Conservation (phyloP, 2,888 invertebrate species). For the Colletes collaris region DNA sequence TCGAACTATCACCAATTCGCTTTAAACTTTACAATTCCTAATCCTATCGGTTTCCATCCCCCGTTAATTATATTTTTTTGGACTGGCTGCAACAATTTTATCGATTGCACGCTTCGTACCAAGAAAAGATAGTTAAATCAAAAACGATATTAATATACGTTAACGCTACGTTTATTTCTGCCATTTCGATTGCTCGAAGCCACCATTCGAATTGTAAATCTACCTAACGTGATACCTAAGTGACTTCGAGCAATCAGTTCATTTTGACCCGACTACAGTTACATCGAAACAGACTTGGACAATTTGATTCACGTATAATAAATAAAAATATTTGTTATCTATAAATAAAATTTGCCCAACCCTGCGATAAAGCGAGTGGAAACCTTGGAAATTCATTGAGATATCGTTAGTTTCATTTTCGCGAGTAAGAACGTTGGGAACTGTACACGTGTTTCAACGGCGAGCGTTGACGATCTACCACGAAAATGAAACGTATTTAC, state of each 20-base stretch:
- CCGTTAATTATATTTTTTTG: neutral
- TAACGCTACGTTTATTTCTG: conserved; percentile 32
- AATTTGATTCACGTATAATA: no score
- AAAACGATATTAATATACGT: conserved; percentile 38
- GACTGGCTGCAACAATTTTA: neutral
- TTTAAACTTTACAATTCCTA: neutral
- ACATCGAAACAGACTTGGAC: no score
- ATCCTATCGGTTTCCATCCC: neutral
- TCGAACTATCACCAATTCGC: conserved; percentile 18
- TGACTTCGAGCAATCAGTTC: neutral
- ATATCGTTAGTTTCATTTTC: neutral
- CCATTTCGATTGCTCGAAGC: neutral
- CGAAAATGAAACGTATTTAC: conserved; percentile 8
- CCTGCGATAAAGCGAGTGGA: conserved; percentile 8
- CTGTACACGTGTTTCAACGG: neutral
- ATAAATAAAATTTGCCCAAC: no score
- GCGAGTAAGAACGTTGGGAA: neutral
- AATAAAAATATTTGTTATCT: no score
- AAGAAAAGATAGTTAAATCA: conserved; percentile 28
- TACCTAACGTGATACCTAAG: no score
- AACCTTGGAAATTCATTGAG: neutral
- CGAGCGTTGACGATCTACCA: neutral
- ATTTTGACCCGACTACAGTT: neutral
- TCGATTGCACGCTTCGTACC: neutral
- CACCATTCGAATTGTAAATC: no score